Conservation (phyloP, 1,140 invertebrate species). For the Dryas iulia region DNA sequence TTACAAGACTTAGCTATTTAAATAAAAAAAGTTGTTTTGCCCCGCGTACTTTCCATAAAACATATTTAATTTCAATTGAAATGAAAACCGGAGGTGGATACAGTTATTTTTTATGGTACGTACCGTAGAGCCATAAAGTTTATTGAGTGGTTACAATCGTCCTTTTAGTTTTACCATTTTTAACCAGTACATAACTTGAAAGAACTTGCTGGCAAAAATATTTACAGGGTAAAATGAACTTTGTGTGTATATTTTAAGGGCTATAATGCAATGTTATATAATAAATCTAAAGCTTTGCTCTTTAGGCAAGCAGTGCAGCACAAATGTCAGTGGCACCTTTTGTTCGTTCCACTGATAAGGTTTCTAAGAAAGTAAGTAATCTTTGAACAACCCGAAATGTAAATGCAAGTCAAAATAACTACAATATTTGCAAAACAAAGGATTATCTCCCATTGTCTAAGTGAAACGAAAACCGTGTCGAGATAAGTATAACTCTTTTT, state of each 20-base stretch:
- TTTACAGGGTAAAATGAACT: not conserved
- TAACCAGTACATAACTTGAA: not conserved
- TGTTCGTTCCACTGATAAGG: conserved; percentile 29
- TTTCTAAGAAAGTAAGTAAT: conserved; percentile 34
- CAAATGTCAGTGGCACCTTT: conserved; percentile 22
- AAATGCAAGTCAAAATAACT: conserved; percentile 25
- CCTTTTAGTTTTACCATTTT: conserved; percentile 30
- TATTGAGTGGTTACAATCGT: conserved; percentile 37
- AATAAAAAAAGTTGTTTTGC: not conserved
- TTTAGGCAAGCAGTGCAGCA: conserved; percentile 9
- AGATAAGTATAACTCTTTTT: conserved; percentile 1
- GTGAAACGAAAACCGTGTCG: conserved; percentile 10
- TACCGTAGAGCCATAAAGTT: conserved; percentile 38
- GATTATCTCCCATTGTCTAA: conserved; percentile 40
- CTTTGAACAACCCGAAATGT: conserved; percentile 30
- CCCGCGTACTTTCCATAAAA: conserved; percentile 23
- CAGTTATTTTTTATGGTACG: conserved; percentile 40
- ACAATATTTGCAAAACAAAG: conserved; percentile 46
- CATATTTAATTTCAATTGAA: conserved; percentile 11
- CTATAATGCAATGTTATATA: not conserved
- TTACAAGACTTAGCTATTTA: not conserved
- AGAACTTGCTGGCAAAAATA: not conserved
- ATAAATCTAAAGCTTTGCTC: not conserved
- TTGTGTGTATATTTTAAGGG: not conserved
- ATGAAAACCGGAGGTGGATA: conserved; percentile 23